phyloP scores from a whole-genome alignment of 1,140 invertebrate species.

The Acyrthosiphon pisum region DNA sequence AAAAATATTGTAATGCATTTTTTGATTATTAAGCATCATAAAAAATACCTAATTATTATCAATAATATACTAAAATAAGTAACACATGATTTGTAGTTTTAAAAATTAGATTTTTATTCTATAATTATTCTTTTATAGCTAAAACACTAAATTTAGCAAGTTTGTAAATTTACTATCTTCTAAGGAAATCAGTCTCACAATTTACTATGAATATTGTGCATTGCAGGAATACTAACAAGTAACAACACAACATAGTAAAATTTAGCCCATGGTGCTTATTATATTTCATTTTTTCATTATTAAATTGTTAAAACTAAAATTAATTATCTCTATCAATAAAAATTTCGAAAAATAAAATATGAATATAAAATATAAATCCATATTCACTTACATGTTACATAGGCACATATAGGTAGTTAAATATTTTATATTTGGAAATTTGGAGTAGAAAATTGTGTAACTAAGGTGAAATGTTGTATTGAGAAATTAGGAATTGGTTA shows the following conservation, averaged over 20 bases:
- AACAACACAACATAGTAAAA: conserved; percentile 35
- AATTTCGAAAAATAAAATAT: no score
- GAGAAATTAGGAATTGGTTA: no score
- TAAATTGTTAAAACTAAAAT: conserved; percentile 20
- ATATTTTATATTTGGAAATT: no score
- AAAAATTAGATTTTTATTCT: conserved; percentile 40
- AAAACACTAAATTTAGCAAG: no score
- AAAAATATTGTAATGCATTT: background rate
- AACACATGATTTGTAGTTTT: background rate
- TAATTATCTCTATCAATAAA: no score
- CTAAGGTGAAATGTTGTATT: no score
- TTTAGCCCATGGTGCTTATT: background rate
- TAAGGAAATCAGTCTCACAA: conserved; percentile 51
- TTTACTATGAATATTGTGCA: background rate
- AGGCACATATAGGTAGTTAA: no score
- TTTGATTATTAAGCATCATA: background rate
- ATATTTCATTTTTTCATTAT: background rate
- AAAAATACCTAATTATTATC: background rate
- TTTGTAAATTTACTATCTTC: background rate
- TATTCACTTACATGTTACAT: no score
- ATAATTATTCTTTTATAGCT: background rate
- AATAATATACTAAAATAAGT: background rate
- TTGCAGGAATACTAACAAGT: background rate
- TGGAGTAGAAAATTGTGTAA: no score
- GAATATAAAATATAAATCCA: no score